Evolutionary conservation across 1,140 invertebrate genomes (phyloP).

Genomic region (Pinna nobilis): DNA sequence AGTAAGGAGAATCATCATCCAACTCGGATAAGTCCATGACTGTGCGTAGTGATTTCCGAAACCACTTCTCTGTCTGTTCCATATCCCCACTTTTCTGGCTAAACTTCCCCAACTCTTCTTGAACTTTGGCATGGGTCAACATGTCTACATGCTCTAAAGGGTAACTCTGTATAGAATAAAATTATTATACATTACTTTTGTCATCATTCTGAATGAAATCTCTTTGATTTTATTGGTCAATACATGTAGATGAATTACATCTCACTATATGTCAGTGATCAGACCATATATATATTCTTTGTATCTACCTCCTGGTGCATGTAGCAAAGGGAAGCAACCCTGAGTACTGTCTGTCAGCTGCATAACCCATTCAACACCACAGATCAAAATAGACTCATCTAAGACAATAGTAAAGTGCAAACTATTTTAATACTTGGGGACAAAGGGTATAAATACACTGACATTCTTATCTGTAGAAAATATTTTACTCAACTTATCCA

Average conservation of each 20-base stretch:
- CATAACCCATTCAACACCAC: no score
- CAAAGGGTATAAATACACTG: no score
- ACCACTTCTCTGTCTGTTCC: constrained; percentile 48
- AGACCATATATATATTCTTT: neutral
- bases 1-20: constrained; percentile 40
- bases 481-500: no score
- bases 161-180: constrained; percentile 47
- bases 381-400: no score
- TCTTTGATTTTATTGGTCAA: neutral
- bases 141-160: constrained; percentile 51
- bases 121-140: constrained; percentile 44
- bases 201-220: neutral
- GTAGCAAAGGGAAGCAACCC: neutral
- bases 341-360: no score
- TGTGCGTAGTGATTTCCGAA: constrained; percentile 54
- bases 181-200: neutral
- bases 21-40: constrained; percentile 49
- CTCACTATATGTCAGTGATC: neutral
- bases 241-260: neutral
- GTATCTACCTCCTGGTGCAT: neutral
- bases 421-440: no score
- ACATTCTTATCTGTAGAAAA: no score
- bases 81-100: constrained; percentile 38
- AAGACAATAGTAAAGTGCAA: no score
- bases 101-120: constrained; percentile 57